Conservation (phyloP, 2,888 invertebrate species). For the Pyrrhia umbra region DNA sequence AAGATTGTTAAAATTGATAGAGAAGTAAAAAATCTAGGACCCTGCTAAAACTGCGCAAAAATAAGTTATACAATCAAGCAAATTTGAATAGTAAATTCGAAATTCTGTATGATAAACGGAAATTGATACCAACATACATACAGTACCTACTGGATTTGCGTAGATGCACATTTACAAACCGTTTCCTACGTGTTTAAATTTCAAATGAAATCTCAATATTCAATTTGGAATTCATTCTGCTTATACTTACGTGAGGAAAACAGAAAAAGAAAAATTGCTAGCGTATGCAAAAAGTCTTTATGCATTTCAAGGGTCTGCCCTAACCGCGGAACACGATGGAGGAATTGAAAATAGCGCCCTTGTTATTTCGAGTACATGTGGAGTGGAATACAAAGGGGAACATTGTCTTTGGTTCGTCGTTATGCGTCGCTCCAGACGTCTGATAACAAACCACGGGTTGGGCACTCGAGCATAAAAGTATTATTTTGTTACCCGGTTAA, state of each 20-base stretch:
- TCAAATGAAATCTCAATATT: constrained; percentile 64
- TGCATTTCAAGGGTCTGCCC: constrained; percentile 79
- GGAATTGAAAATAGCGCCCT: constrained; percentile 89
- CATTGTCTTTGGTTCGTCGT: constrained; percentile 86
- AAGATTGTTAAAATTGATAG: too few species aligned
- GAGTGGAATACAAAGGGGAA: constrained; percentile 86
- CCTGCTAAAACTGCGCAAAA: background rate
- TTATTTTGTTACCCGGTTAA: constrained; percentile 63
- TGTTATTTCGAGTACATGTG: constrained; percentile 88
- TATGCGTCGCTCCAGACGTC: constrained; percentile 84
- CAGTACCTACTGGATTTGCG: constrained; percentile 33
- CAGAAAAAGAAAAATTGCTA: constrained; percentile 73
- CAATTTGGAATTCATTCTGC: constrained; percentile 70
- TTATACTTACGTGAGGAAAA: constrained; percentile 69
- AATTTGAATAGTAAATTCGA: constrained; percentile 15
- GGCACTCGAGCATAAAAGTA: constrained; percentile 67
- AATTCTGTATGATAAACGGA: constrained; percentile 33
- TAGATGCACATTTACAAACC: constrained; percentile 54
- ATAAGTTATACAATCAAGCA: constrained; percentile 5
- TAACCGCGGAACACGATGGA: constrained; percentile 79
- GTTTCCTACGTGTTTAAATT: constrained; percentile 59
- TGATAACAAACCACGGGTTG: constrained; percentile 85
- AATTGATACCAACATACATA: constrained; percentile 25
- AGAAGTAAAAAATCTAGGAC: too few species aligned
- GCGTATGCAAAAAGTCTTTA: constrained; percentile 79